Conservation (phyloP, 2,888 invertebrate genomes). For the Pegoplata infirma region DNA sequence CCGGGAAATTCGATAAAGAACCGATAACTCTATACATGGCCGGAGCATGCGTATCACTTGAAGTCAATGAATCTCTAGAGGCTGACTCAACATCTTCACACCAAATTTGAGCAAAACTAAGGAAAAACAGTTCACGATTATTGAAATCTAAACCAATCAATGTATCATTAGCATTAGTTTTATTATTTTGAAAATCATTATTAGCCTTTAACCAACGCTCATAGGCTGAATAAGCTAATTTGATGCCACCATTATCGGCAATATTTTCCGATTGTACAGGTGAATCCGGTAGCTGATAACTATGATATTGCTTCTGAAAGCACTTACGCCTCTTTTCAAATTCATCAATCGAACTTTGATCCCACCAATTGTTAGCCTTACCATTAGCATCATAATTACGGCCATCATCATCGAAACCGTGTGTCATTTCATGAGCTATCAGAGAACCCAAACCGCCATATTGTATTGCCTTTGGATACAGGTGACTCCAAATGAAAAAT, state of each 20-base stretch:
- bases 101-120: constrained; percentile 73
- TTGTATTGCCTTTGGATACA: constrained; percentile 72
- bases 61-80: constrained; percentile 63
- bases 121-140: constrained; percentile 72
- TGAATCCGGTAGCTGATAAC: constrained; percentile 67
- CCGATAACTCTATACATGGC: constrained; percentile 73
- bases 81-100: constrained; percentile 71
- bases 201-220: constrained; percentile 71
- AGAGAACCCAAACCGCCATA: constrained; percentile 72
- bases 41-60: constrained; percentile 66
- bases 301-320: constrained; percentile 73
- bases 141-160: constrained; percentile 67
- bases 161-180: constrained; percentile 61
- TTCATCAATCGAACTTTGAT: constrained; percentile 67
- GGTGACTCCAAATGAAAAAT: constrained; percentile 69
- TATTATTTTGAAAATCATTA: too few species aligned
- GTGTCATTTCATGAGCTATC: constrained; percentile 74
- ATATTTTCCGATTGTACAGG: constrained; percentile 72
- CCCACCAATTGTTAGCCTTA: constrained; percentile 71
- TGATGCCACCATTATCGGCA: constrained; percentile 75
- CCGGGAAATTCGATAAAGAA: constrained; percentile 72
- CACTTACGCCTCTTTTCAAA: constrained; percentile 71
- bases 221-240: constrained; percentile 73
- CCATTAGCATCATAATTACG: constrained; percentile 69
- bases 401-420: constrained; percentile 74